phyloP scores from a whole-genome alignment of 2,888 invertebrate species.

The Noctua janthina region DNA sequence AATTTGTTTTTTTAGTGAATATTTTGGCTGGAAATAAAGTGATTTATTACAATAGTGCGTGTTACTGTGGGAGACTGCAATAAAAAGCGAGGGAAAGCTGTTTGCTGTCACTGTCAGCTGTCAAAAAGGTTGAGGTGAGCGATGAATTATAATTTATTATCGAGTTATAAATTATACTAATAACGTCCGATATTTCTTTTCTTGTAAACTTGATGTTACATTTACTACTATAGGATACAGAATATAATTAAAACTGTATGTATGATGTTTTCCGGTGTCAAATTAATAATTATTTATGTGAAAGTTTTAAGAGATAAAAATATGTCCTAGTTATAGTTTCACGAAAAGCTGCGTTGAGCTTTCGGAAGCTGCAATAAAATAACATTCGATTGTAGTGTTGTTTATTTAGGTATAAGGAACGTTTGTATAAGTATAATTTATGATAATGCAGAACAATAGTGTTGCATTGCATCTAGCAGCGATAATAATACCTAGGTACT shows the following conservation, averaged over 20 bases:
- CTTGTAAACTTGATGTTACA: constrained; percentile 42
- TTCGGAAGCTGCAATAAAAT: not conserved
- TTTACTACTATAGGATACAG: constrained; percentile 46
- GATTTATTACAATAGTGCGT: constrained; percentile 77
- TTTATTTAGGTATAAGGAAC: constrained; percentile 18
- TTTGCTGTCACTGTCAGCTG: constrained; percentile 83
- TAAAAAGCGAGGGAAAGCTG: constrained; percentile 76
- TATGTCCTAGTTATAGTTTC: not conserved
- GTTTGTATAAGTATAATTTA: constrained; percentile 1
- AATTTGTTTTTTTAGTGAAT: constrained; percentile 60
- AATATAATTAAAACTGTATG: constrained; percentile 43
- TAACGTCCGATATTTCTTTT: constrained; percentile 55
- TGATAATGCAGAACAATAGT: constrained; percentile 9
- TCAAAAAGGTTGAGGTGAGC: constrained; percentile 85
- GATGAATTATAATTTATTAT: constrained; percentile 73
- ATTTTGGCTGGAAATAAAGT: constrained; percentile 66
- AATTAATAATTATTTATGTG: constrained; percentile 29
- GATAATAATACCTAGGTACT: not conserved
- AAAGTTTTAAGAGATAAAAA: constrained; percentile 5
- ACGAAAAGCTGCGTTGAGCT: constrained; percentile 14
- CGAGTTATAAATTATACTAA: constrained; percentile 64
- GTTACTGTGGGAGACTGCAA: constrained; percentile 73
- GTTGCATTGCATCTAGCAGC: not conserved
- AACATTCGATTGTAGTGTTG: constrained; percentile 1
- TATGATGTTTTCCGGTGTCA: constrained; percentile 48